Conservation (phyloP, 2,888 invertebrate species). For the Homarus gammarus region DNA sequence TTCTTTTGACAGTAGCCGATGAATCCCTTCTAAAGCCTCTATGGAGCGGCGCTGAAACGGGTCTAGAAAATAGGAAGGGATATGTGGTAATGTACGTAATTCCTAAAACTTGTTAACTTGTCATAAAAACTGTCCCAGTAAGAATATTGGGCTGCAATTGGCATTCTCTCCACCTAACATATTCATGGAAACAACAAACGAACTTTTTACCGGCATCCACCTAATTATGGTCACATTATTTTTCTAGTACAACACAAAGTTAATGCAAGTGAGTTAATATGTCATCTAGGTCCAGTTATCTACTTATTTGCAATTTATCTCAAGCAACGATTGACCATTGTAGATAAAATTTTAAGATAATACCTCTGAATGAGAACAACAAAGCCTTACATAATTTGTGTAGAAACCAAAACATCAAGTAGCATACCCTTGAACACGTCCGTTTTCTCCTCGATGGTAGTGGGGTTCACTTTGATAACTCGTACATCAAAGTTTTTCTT, state of each 20-base stretch:
- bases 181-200: too few species aligned
- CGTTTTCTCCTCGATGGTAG: not conserved
- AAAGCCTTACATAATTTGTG: not conserved
- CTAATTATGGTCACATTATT: not conserved
- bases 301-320: too few species aligned
- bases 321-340: too few species aligned
- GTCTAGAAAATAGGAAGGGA: too few species aligned
- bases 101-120: too few species aligned
- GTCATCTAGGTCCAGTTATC: not conserved
- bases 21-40: slow-evolving; percentile 60
- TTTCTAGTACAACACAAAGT: not conserved
- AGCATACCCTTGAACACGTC: slow-evolving; percentile 37
- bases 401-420: not conserved
- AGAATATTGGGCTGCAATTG: too few species aligned
- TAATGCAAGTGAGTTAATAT: not conserved
- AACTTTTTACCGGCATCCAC: too few species aligned
- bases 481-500: not conserved
- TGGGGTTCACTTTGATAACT: slow-evolving; percentile 6
- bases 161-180: too few species aligned
- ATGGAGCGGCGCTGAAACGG: slow-evolving; percentile 70
- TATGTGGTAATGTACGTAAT: too few species aligned
- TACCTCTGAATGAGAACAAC: not conserved
- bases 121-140: too few species aligned
- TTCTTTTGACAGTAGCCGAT: slow-evolving; percentile 4
- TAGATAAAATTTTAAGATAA: not conserved